Evolutionary conservation across 2,113 vertebrate species (phyloP), one percentile per base, ranked within the genome.

Genomic region (Origma solitaria): DNA sequence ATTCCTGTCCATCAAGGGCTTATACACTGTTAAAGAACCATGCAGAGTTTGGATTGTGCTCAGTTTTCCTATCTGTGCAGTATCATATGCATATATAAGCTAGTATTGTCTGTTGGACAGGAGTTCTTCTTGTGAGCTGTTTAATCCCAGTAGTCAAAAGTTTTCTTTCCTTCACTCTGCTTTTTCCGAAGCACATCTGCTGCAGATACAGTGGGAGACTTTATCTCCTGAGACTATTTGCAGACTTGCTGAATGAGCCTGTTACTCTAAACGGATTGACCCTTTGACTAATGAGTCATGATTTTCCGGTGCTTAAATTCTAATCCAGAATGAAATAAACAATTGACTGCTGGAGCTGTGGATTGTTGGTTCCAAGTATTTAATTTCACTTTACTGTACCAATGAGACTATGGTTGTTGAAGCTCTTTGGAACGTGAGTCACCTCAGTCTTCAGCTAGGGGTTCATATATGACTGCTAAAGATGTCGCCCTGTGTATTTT

Each of bases 211-310:
- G 56, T 20, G 37, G 76, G 88, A 93, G 65, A 80, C 60, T 82
- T 94, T 81, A 80, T 92, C 94, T 94, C 84, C 40, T 0, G 58
- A 88, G 90, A 86, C 62, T 91, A 22, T 86, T 94, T 86, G 72
- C 81, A 92, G 87, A 82, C n/a, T 72, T 93, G 86, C 56, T 77
- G 82, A 93, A 81, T 81, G 76, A 95, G 72, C 72, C 65, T 86
- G 75, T 93, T 94, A 65, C 76, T 95, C 96, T 94, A 95, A 95
- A 86, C 60, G 66, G 77, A 92, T 91, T 94, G 94, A 93, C 81
- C 75, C 93, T 93, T 88, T 86, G 50, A 83, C 91, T 95, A 93
- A 93, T 70, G 81, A 95, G 61, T 93, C 73, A 58, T 24, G 79
- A 86, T 88, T 94, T 95, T 89, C 81, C 27, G 0, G 56, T 90